Evolutionary conservation across 2,113 vertebrate species (phyloP).

Genomic region (Lampris incognitus): DNA sequence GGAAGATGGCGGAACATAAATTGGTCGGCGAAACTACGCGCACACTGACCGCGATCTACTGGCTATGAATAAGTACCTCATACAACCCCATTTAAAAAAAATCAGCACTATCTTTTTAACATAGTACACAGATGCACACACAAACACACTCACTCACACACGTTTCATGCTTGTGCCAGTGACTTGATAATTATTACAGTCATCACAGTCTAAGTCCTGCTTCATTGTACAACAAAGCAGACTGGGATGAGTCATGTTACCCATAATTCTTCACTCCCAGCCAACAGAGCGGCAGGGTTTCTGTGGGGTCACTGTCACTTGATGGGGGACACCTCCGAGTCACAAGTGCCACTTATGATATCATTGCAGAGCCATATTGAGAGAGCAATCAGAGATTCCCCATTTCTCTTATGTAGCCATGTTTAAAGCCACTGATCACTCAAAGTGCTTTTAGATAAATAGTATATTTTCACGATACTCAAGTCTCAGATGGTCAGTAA

Average conservation of each 20-base stretch:
- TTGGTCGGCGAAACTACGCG: background rate
- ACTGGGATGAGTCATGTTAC: constrained; percentile 57
- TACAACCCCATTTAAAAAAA: background rate
- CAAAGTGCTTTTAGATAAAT: background rate
- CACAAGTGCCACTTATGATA: constrained; percentile 56
- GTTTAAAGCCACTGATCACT: background rate
- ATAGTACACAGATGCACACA: constrained; percentile 3
- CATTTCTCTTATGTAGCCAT: constrained; percentile 2
- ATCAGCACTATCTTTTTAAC: background rate
- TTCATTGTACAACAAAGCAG: background rate
- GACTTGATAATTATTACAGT: background rate
- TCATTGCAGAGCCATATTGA: constrained; percentile 20
- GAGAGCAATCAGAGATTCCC: constrained; percentile 26
- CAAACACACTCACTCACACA: constrained; percentile 14
- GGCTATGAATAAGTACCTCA: background rate
- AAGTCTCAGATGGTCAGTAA: no score
- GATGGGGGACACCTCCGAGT: constrained; percentile 65
- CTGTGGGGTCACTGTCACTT: constrained; percentile 36
- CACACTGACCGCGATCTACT: background rate
- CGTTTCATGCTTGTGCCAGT: background rate
- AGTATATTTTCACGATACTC: background rate
- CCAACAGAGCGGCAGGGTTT: constrained; percentile 35
- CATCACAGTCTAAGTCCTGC: constrained; percentile 6
- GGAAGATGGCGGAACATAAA: no score
- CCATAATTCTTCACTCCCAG: constrained; percentile 56